Percentiles rank a stretch among this genome's conserved stretches.
These are phyloP conservation scores for Antennarius striatus DNA, from an alignment of 2,113 vertebrate genomes.

Conservation along the genomic window DNA sequence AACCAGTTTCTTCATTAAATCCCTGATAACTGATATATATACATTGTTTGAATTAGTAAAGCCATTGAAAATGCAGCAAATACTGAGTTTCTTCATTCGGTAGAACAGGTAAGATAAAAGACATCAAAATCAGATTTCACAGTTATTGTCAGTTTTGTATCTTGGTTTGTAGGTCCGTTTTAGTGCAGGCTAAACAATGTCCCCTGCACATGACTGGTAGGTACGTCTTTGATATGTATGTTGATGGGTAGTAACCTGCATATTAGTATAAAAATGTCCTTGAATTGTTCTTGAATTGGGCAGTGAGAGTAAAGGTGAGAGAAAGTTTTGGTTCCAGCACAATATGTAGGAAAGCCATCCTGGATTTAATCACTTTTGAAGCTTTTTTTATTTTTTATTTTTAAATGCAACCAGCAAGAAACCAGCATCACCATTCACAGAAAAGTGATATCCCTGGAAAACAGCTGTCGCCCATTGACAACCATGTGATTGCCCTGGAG, in stretches of 20 bases:
- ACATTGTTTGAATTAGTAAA: constrained; percentile 24
- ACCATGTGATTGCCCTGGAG: too few species aligned
- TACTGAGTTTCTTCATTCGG: constrained; percentile 39
- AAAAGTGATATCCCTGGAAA: too few species aligned
- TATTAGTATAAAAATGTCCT: constrained; percentile 47
- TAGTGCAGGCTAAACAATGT: neutral
- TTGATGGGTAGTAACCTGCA: constrained; percentile 49
- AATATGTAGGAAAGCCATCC: constrained; percentile 1
- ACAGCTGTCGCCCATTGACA: too few species aligned
- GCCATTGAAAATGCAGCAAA: too few species aligned
- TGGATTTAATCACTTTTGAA: constrained; percentile 10
- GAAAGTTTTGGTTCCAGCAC: constrained; percentile 56
- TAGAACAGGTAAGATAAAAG: constrained; percentile 52
- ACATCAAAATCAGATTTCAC: constrained; percentile 46
- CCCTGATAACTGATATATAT: constrained; percentile 51
- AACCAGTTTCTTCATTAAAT: constrained; percentile 40
- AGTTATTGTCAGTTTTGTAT: constrained; percentile 60
- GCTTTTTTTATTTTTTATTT: neutral
- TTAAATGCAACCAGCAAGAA: neutral
- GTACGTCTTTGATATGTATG: constrained; percentile 59
- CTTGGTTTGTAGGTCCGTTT: constrained; percentile 38
- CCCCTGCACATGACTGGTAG: constrained; percentile 25
- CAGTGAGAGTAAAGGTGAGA: constrained; percentile 35
- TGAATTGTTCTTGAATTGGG: constrained; percentile 42
- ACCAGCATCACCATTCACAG: constrained; percentile 2